Base-by-base conservation (phyloP, 2,888 invertebrate species). In the Julus scanicus region DNA sequence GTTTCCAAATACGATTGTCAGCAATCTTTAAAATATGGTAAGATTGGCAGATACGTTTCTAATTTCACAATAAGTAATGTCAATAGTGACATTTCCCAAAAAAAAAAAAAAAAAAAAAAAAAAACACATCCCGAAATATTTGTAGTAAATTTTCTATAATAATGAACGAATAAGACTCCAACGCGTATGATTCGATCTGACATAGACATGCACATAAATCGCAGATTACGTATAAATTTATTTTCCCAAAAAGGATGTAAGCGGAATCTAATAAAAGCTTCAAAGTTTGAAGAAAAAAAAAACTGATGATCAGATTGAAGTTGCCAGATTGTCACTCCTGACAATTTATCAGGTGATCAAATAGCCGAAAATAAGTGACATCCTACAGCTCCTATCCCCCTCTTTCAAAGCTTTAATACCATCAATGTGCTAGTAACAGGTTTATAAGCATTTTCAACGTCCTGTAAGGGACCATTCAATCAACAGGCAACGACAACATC, bases 331-430 rank as follows among this genome's bases (percentile, higher is more conserved):
- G 80, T 80, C 80, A 80, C 80, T 80, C 80, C 15, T 80, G 80
- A 80, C 80, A 80, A 80, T 80, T 80, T 80, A 37, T 80, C 80
- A 80, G 80, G 80, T 80, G 80, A 80, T 80, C 80, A 80, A 80
- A 80, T 80, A 80, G 80, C 80, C 37, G 80, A 80, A 80, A 80
- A 37, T 80, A 80, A 80, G 80, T 80, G 80, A 80, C 80, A 80
- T 80, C 80, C 80, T 80, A 15, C 80, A 80, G 37, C 80, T 11
- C 37, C 80, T 29, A 80, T 80, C 37, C 80, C 29, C 80, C 15
- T 80, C 29, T 37, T 29, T 80, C 80, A 80, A 29, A 80, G 37
- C 80, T 80, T 80, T 80, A 80, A 80, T 80, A 39, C 80, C 37
- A 80, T 80, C 80, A 80, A 37, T 80, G 80, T 29, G 80, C 80